Percentiles rank a stretch among this genome's conserved stretches.
phyloP scores from a whole-genome alignment of 2,888 invertebrate species.

The Eupsilia transversa region DNA sequence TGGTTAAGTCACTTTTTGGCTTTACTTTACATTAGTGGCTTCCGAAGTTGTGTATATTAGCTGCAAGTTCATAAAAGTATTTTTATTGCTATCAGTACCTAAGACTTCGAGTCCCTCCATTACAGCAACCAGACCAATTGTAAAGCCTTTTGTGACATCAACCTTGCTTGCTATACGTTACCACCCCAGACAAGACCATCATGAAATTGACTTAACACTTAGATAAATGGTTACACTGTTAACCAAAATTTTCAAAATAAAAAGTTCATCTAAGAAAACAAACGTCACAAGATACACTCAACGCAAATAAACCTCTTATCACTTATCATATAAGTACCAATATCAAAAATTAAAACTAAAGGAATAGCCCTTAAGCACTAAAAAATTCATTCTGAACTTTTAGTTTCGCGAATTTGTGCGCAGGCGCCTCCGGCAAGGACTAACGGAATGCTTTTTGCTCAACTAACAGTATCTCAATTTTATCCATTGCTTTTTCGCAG shows the following conservation, averaged over 20 bases:
- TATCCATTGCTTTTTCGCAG: slow-evolving; percentile 73
- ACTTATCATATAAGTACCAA: too few relatives aligned
- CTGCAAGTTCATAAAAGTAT: not conserved
- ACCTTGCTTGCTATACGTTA: not conserved
- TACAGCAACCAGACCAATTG: not conserved
- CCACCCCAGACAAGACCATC: not conserved
- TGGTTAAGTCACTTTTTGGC: slow-evolving; percentile 28
- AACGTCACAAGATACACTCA: too few relatives aligned
- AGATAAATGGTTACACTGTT: too few relatives aligned
- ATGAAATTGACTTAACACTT: not conserved
- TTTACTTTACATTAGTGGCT: not conserved
- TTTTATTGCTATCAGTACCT: too few relatives aligned
- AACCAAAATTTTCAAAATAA: too few relatives aligned
- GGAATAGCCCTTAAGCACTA: slow-evolving; percentile 36
- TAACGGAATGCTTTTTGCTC: slow-evolving; percentile 80
- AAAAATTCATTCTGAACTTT: slow-evolving; percentile 57
- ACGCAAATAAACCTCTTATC: too few relatives aligned
- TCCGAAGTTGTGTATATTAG: not conserved
- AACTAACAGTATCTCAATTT: slow-evolving; percentile 79
- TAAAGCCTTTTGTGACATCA: not conserved
- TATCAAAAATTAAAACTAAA: not conserved
- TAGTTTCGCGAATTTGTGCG: slow-evolving; percentile 58
- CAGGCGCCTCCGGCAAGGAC: slow-evolving; percentile 76
- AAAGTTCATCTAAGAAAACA: too few relatives aligned
- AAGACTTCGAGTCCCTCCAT: not conserved